Conservation (phyloP, 2,113 vertebrate species). For the Clupea harengus region DNA sequence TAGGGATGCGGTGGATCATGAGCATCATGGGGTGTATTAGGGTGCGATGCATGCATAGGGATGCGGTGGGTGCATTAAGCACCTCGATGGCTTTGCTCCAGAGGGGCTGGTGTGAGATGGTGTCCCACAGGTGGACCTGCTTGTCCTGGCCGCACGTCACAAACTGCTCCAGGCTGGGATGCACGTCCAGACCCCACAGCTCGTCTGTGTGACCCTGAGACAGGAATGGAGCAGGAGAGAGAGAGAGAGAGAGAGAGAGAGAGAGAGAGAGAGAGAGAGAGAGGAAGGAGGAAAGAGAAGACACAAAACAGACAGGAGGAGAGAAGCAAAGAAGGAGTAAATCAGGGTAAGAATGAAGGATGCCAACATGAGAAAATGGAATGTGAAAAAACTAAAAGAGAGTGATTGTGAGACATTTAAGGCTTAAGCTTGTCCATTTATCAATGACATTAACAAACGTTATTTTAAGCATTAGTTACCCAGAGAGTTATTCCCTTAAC, state of each 20-base stretch:
- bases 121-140: conserved; percentile 83
- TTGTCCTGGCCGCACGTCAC: conserved; percentile 84
- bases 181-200: conserved; percentile 86
- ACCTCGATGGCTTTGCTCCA: conserved; percentile 87
- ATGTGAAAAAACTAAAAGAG: background rate
- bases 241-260: background rate
- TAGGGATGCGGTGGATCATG: no score
- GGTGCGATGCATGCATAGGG: background rate
- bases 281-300: no score
- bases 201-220: conserved; percentile 86
- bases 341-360: no score
- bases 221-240: background rate
- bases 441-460: no score
- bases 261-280: no score
- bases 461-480: no score
- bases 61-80: background rate
- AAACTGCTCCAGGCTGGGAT: conserved; percentile 81
- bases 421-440: no score
- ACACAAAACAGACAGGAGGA: background rate
- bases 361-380: no score
- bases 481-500: no score
- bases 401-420: no score
- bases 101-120: conserved; percentile 77
- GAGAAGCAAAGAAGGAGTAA: background rate
- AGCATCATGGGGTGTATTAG: background rate